A percentile compares a stretch with the other conserved stretches of the same genome.
Evolutionary conservation across 2,113 vertebrate species (phyloP).

Genomic region (Sturnira hondurensis): DNA sequence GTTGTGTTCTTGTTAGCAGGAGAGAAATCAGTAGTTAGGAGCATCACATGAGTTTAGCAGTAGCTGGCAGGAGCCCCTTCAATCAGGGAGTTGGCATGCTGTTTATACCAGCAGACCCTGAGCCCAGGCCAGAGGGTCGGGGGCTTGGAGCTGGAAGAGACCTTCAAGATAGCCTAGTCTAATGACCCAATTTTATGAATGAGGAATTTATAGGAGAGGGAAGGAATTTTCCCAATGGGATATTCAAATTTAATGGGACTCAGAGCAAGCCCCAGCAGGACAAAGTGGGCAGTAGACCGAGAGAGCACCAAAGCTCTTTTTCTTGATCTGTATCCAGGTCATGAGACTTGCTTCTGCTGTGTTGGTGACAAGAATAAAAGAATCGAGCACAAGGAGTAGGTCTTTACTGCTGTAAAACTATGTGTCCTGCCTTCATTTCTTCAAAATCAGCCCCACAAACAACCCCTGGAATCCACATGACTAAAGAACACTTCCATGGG

Average conservation of each 20-base stretch:
- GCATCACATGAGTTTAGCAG: background rate
- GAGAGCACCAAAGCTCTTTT: background rate
- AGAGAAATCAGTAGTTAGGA: background rate
- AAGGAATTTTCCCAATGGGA: background rate
- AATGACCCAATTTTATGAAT: background rate
- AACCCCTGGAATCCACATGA: background rate
- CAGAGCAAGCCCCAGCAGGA: background rate
- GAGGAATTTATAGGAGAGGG: background rate
- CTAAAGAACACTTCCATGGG: background rate
- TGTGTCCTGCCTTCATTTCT: background rate
- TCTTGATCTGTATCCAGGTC: background rate
- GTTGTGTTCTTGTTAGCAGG: background rate
- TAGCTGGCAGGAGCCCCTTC: background rate
- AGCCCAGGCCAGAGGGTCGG: background rate
- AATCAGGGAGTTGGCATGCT: background rate
- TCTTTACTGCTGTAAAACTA: background rate
- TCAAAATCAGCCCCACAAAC: background rate
- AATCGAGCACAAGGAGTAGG: background rate
- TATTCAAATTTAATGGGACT: background rate
- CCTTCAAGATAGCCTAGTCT: background rate
- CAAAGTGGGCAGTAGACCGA: background rate
- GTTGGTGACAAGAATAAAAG: background rate
- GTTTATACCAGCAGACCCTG: background rate
- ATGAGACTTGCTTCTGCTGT: background rate
- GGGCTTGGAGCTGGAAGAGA: background rate